A percentile compares a stretch with the other conserved stretches of the same genome.
Conservation (phyloP, 64 coral and sea anemone species). For the Platygyra sinensis region DNA sequence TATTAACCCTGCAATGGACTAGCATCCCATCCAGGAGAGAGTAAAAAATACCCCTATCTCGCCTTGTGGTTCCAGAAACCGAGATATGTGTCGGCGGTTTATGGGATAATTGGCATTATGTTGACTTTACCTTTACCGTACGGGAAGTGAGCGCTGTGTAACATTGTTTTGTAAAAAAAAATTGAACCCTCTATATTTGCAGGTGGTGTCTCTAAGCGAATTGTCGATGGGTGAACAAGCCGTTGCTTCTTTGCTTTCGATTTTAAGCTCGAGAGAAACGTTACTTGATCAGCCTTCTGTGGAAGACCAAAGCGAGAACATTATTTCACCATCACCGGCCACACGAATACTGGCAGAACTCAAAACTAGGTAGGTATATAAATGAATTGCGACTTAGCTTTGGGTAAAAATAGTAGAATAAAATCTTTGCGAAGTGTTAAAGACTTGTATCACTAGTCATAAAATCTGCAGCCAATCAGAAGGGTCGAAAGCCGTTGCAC, state of each 20-base stretch:
- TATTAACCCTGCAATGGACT: no score
- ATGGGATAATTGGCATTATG: no score
- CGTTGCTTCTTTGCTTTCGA: slow-evolving; percentile 23
- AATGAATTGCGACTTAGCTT: background rate
- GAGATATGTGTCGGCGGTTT: no score
- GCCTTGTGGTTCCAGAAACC: no score
- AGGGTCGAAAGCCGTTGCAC: background rate
- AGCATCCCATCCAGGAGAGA: no score
- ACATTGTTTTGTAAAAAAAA: no score
- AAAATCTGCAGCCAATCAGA: background rate
- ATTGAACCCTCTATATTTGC: background rate
- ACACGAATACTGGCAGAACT: slow-evolving; percentile 82
- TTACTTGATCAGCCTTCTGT: background rate
- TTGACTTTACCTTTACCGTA: no score
- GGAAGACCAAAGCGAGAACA: background rate
- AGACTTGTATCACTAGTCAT: no score
- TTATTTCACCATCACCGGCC: background rate
- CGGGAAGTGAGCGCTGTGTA: no score
- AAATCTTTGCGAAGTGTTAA: no score
- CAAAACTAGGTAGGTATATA: slow-evolving; percentile 69
- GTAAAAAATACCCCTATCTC: no score
- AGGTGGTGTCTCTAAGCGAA: slow-evolving; percentile 39
- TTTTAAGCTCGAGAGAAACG: slow-evolving; percentile 24
- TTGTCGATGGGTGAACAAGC: slow-evolving; percentile 31
- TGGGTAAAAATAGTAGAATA: background rate